Base-by-base conservation (phyloP, 2,797 vertebrate genomes). In the Gallinago nigripennis region DNA sequence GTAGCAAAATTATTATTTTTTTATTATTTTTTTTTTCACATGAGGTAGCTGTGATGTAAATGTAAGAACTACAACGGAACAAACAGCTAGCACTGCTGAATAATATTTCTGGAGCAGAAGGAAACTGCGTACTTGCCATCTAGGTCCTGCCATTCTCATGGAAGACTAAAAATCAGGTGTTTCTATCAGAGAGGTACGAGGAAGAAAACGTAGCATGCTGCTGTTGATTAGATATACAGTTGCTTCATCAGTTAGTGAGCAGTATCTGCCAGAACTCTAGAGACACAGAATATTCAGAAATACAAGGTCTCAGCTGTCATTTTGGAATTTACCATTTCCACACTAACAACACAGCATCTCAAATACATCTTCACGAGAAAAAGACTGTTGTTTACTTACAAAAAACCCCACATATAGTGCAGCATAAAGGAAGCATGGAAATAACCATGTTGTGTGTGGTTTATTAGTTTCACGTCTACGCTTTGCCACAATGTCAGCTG, bases 371-470 rank as follows among this genome's bases (percentile, higher is more conserved):
- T 81, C 35, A 46, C 82, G 37, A 58, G 65, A 66, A 65, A 58
- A 54, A 69, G 37, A 12, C 57, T 60, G 35, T 30, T 66, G 45
- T 53, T 90, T 75, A 39, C 65, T 86, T 91, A 75, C 28, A 90
- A 33, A 79, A 61, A 84, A 24, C 30, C 46, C 37, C 23, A 58
- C 23, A 48, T 48, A 48, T 24, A 48, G 24, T 4, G 7, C 54
- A 90, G 61, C 9, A 31, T 16, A 86, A 78, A 88, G 60, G 78
- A 89, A 94, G 50, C 61, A 82, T 12, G 70, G 79, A 95, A 96
- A 94, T 75, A 82, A 92, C 76, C 18, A 0, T n/a, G 65, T 11
- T 64, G 57, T 20, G 16, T 41, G 51, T 63, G 70, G 73, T 86
- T 90, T 84, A 63, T 66, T 50, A 80, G 87, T 78, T 78, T 37